Percentiles rank a stretch among this genome's conserved stretches.
Evolutionary conservation across 2,888 invertebrate genomes (phyloP).

Genomic region (Eristalis tenax): DNA sequence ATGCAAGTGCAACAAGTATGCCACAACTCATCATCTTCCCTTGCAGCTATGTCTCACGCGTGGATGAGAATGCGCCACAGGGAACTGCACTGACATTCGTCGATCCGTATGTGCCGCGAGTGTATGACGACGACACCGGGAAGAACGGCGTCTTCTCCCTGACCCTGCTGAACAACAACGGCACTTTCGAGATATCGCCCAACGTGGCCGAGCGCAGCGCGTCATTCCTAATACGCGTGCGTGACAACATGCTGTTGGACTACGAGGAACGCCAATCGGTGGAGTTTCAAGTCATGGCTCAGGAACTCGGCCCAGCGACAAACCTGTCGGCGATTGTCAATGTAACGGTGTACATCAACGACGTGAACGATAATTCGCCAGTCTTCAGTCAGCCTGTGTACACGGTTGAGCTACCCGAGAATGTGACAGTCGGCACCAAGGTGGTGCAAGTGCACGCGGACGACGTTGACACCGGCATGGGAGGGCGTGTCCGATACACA

Average conservation of each 20-base stretch:
- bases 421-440: constrained; percentile 88
- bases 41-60: constrained; percentile 87
- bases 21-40: background rate
- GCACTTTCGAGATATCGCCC: constrained; percentile 93
- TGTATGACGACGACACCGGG: constrained; percentile 90
- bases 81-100: constrained; percentile 88
- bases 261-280: constrained; percentile 91
- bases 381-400: constrained; percentile 89
- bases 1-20: constrained; percentile 33
- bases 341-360: constrained; percentile 90
- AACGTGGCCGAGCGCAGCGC: constrained; percentile 90
- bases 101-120: constrained; percentile 87
- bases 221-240: constrained; percentile 91
- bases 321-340: constrained; percentile 88
- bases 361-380: constrained; percentile 94
- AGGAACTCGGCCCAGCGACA: constrained; percentile 89
- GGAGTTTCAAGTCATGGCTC: constrained; percentile 89
- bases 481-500: constrained; percentile 90
- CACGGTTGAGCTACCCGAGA: constrained; percentile 89
- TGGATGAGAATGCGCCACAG: constrained; percentile 91
- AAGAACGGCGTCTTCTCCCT: constrained; percentile 92
- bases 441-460: constrained; percentile 89
- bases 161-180: constrained; percentile 89
- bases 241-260: constrained; percentile 91
- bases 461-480: constrained; percentile 90